Base-by-base conservation (phyloP, 1,140 invertebrate genomes). In the Hormaphis cornu region DNA sequence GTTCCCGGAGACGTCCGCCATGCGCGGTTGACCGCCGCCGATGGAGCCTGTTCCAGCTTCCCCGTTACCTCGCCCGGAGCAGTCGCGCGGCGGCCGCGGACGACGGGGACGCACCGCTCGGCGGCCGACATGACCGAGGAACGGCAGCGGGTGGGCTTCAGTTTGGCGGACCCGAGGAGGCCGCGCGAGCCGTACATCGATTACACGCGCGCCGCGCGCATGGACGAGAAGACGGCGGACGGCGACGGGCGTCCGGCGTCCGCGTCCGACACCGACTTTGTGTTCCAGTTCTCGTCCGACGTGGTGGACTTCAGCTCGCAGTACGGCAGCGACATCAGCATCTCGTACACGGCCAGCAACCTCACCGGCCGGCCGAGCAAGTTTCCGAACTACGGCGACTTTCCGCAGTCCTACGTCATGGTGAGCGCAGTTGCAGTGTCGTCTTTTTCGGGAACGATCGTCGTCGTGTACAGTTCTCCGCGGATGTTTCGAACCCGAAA, bases 331-430 rank as follows among this genome's bases (percentile, higher is more conserved):
- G 87, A 88, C 78, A 86, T 84, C 71, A 91, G 89, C 79, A 87
- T 93, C 76, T 93, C 89, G 0, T 95, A 95, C 75, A 89, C 89
- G 9, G 91, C 90, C 10, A 83, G 86, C 35, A 95, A 95, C 79
- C 82, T 95, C 71, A 84, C 87, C 70, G 91, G 91, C 9, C 85
- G 86, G 74, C 87, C 89, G 2, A 86, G 83, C 18, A 89, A 91
- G 77, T 95, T 87, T 82, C 91, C 91, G 1, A 83, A 84, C 70
- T 93, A 94, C 80, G 91, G 91, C 50, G 93, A 95, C 77, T 93
- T 88, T 82, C 88, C 90, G 12, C 88, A 93, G 77, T 85, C 90
- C 50, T 93, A 89, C 83, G 88, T 91, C 61, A 88, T 93, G 85
- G 91, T 93, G 83, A 81, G 77, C n/a, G n/a, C n/a, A n/a, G n/a